These are phyloP conservation scores for Salpingus planirostris DNA, from an alignment of 2,888 invertebrate genomes.

Conservation along the genomic window DNA sequence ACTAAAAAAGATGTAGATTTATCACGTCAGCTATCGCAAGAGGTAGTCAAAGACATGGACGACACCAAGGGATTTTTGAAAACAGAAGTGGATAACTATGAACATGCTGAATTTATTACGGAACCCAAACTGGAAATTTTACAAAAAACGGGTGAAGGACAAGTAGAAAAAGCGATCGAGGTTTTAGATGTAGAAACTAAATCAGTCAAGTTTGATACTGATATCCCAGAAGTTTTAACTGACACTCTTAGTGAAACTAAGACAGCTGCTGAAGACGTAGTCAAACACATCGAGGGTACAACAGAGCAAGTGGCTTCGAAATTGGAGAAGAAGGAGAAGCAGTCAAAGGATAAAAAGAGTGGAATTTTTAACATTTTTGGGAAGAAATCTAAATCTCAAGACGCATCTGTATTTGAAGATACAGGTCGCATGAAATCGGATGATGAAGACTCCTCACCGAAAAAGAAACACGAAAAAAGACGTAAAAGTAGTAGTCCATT, in stretches of 20 bases:
- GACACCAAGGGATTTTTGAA: conserved; percentile 9
- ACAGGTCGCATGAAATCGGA: conserved; percentile 1
- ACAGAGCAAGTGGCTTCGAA: conserved; percentile 8
- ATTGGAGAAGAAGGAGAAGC: conserved; percentile 14
- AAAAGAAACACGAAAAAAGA: conserved; percentile 9
- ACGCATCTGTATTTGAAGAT: conserved; percentile 3
- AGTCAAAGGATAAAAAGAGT: conserved; percentile 13
- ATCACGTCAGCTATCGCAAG: conserved; percentile 5
- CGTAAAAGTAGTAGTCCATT: conserved; percentile 11
- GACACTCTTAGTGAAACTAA: not conserved
- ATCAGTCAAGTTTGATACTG: too few species aligned
- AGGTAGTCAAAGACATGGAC: conserved; percentile 7
- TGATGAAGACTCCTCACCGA: conserved; percentile 9
- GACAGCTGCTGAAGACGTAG: conserved; percentile 1
- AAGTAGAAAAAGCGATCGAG: too few species aligned
- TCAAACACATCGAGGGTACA: conserved; percentile 1
- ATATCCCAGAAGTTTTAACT: too few species aligned
- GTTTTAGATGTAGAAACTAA: too few species aligned
- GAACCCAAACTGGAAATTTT: too few species aligned
- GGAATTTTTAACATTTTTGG: conserved; percentile 22
- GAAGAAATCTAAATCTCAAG: conserved; percentile 19
- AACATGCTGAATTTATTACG: too few species aligned
- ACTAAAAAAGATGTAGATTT: conserved; percentile 12
- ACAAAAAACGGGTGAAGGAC: too few species aligned
- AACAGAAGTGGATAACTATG: conserved; percentile 28